Percentiles rank a stretch among this genome's conserved stretches.
These are phyloP conservation scores for Lipophrys pholis DNA, from an alignment of 2,113 vertebrate genomes.

Conservation along the genomic window DNA sequence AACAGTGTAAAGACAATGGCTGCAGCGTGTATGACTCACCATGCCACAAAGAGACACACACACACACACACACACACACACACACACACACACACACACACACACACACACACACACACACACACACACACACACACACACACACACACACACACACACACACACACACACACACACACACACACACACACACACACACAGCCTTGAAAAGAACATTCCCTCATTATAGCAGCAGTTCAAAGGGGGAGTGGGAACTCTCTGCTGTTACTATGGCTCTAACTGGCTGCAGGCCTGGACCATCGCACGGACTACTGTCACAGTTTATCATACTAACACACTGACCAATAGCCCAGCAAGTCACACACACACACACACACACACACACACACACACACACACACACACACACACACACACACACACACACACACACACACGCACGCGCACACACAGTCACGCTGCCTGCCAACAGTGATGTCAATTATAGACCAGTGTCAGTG, in stretches of 20 bases:
- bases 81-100: not conserved
- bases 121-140: not conserved
- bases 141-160: not conserved
- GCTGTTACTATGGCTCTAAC: slow-evolving; percentile 58
- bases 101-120: not conserved
- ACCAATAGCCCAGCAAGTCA: slow-evolving; percentile 38
- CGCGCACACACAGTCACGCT: not conserved
- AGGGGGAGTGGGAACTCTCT: slow-evolving; percentile 37
- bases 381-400: not conserved
- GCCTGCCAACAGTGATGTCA: slow-evolving; percentile 42
- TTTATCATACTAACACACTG: slow-evolving; percentile 58
- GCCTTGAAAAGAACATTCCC: slow-evolving; percentile 66
- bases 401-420: slow-evolving; percentile 14
- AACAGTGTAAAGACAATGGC: slow-evolving; percentile 63
- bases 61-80: too few species aligned
- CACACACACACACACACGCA: slow-evolving; percentile 12
- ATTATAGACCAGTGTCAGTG: slow-evolving; percentile 20
- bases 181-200: not conserved
- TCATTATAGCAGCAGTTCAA: slow-evolving; percentile 68
- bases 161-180: not conserved
- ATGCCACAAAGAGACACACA: not conserved
- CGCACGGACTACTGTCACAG: slow-evolving; percentile 51
- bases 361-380: slow-evolving; percentile 15
- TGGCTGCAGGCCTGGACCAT: slow-evolving; percentile 59
- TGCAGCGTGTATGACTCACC: slow-evolving; percentile 62